Evolutionary conservation across 2,113 vertebrate genomes (phyloP), one percentile per base, ranked within the genome.

Genomic region (Vulpes lagopus): DNA sequence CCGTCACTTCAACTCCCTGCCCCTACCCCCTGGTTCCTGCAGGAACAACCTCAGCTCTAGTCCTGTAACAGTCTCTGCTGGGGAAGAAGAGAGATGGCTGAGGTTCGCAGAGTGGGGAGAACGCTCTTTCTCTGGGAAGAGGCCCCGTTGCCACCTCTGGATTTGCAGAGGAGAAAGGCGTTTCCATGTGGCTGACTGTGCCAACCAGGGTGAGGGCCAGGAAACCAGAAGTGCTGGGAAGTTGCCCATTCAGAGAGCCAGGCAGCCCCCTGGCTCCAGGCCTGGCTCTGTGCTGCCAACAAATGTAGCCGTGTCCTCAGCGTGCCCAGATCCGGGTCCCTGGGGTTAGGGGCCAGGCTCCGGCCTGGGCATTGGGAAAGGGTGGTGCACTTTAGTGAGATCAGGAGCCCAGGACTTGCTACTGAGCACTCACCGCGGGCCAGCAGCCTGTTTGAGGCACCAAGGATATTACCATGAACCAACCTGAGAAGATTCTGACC

Each of bases 1-100:
- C 27, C 0, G 0, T 49, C 38, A 2, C 43, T 9, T 38, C 17
- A 0, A 0, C 64, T 43, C 14, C 69, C 27, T 1, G 0, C 1
- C n/a, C 62, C 57, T 6, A 2, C 4, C 8, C 86, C 17, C 76
- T 10, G 3, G 43, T 3, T 22, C 3, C 14, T 35, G 5, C 7
- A 1, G 84, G 12, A 65, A 25, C 64, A 4, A 0, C 9, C 14
- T 17, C 0, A 10, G 27, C 30, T 25, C 59, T 51, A 0, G 20
- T 30, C 65, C 49, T 6, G 8, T 22, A 17, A 10, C 32, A 19
- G 2, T 30, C 30, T 25, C 49, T 32, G 2, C 2, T 2, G 3
- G 14, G 62, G n/a, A 78, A 4, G 11, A 22, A 38, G 69, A 71
- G 79, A 4, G 1, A 0, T 0, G 12, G 38, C 64, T 5, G 11